Percentiles rank a stretch among this genome's conserved stretches.
Evolutionary conservation across 2,888 invertebrate species (phyloP).

Genomic region (Lasius fuliginosus): DNA sequence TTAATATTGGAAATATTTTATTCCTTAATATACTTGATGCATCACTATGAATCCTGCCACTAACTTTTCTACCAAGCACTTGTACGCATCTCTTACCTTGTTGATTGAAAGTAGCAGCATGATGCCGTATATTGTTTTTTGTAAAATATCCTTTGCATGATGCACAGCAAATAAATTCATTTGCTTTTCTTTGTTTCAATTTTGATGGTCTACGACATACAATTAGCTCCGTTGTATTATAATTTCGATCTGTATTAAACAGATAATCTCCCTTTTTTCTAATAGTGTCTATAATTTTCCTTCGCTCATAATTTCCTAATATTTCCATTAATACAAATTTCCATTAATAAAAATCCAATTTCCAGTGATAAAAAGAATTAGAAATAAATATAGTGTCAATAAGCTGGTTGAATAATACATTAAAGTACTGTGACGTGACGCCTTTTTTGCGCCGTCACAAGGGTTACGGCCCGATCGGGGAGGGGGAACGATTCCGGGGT

Average conservation of each 20-base stretch:
- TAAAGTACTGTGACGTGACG: too few species aligned
- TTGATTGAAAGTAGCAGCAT: constrained; percentile 12
- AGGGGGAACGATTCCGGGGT: too few species aligned
- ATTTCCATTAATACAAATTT: not conserved
- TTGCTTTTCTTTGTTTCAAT: not conserved
- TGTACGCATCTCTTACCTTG: constrained; percentile 14
- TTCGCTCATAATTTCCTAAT: not conserved
- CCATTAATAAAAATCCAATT: too few species aligned
- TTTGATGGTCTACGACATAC: constrained; percentile 2
- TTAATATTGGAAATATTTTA: constrained; percentile 32
- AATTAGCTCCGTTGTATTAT: constrained; percentile 23
- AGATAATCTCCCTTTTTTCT: too few species aligned
- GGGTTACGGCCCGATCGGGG: too few species aligned
- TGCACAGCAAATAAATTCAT: not conserved
- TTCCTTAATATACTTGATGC: constrained; percentile 8
- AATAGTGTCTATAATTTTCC: not conserved
- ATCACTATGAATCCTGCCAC: constrained; percentile 21
- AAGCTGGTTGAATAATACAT: not conserved
- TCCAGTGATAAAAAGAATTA: not conserved
- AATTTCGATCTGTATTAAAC: not conserved
- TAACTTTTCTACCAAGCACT: constrained; percentile 8
- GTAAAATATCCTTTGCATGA: too few species aligned
- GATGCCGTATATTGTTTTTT: not conserved
- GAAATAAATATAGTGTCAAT: not conserved
- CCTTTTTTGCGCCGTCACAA: too few species aligned